A percentile compares a stretch with the other conserved stretches of the same genome.
Conservation (phyloP, 2,888 invertebrate species). For the Ormyrus rosae region DNA sequence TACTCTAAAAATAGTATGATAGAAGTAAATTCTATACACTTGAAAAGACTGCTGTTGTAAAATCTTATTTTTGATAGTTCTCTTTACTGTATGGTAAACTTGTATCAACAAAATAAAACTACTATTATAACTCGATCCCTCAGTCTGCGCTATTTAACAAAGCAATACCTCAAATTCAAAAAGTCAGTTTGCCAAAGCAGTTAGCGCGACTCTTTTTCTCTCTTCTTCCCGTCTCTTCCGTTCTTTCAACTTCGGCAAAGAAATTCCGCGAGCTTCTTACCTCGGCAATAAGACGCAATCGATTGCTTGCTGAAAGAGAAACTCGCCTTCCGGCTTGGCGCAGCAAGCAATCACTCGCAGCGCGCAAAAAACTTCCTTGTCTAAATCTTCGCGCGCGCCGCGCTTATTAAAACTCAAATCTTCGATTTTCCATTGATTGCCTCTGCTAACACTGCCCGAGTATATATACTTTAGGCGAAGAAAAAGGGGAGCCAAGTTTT, state of each 20-base stretch:
- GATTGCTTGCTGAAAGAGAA: slow-evolving; percentile 27
- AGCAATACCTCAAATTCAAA: too few relatives aligned
- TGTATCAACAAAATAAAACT: too few relatives aligned
- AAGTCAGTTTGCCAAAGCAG: too few relatives aligned
- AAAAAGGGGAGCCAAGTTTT: slow-evolving; percentile 27
- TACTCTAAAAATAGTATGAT: too few relatives aligned
- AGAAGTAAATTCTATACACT: too few relatives aligned
- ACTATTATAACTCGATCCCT: not conserved
- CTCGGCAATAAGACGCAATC: slow-evolving; percentile 25
- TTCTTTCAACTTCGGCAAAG: not conserved
- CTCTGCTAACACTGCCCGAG: not conserved
- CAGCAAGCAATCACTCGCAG: not conserved
- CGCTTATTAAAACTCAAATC: slow-evolving; percentile 38
- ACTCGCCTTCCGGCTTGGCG: not conserved
- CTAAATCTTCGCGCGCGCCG: slow-evolving; percentile 13
- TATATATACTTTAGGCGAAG: not conserved
- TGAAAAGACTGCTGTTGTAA: too few relatives aligned
- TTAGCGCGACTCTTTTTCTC: not conserved
- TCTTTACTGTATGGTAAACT: too few relatives aligned
- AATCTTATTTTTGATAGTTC: too few relatives aligned
- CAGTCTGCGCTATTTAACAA: too few relatives aligned
- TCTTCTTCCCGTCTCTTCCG: not conserved
- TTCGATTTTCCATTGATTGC: slow-evolving; percentile 43
- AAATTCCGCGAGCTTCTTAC: slow-evolving; percentile 27
- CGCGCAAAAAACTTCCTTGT: not conserved